Evolutionary conservation across 2,113 vertebrate genomes (phyloP).

Genomic region (Ivindomyrus marchei): DNA sequence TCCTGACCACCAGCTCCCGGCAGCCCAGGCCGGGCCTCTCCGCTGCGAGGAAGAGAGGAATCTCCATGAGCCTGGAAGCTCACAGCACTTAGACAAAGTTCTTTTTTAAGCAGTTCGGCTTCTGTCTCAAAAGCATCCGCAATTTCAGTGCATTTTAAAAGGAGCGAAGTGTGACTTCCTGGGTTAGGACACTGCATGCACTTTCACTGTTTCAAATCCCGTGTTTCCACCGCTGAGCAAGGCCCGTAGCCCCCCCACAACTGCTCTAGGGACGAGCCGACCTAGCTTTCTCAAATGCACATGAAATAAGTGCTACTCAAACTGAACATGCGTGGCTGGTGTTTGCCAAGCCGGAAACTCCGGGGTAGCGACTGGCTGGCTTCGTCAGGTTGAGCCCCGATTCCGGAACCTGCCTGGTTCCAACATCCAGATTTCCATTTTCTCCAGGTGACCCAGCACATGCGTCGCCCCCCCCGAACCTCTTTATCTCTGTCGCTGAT

Average conservation of each 20-base stretch:
- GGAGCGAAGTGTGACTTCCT: background rate
- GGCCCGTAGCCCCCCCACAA: background rate
- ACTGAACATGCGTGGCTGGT: background rate
- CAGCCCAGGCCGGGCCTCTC: slow-evolving; percentile 80
- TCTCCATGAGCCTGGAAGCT: background rate
- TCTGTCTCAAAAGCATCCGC: background rate
- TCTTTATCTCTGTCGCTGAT: background rate
- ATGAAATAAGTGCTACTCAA: background rate
- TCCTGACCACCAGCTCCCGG: slow-evolving; percentile 83
- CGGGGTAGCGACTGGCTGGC: background rate
- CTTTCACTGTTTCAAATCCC: background rate
- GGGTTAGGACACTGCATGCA: background rate
- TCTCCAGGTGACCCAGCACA: slow-evolving; percentile 13
- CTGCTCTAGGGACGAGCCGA: background rate
- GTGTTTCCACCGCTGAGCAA: background rate
- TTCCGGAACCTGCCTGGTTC: background rate
- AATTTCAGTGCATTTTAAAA: background rate
- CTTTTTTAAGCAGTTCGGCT: background rate
- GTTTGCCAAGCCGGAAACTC: background rate
- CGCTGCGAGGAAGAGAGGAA: slow-evolving; percentile 46
- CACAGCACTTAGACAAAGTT: background rate
- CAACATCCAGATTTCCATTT: slow-evolving; percentile 7
- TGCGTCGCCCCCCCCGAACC: slow-evolving; percentile 17
- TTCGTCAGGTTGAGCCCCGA: background rate
- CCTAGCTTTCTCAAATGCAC: background rate